Base-by-base conservation (phyloP, 1,140 invertebrate genomes). In the Caenorhabditis latens region DNA sequence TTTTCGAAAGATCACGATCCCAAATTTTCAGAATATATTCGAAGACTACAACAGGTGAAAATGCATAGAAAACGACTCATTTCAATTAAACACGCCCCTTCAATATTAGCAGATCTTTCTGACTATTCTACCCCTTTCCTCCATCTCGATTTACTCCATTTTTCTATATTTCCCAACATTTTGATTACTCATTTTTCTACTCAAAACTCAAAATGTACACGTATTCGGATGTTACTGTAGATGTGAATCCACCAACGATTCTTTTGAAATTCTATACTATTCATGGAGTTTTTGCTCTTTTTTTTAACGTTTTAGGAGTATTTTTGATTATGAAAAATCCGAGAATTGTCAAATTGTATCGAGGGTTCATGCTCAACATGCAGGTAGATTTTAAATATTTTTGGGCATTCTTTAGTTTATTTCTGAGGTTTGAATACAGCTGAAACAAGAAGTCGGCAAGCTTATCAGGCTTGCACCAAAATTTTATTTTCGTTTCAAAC, bases 301-400 rank as follows among this genome's bases (percentile, higher is more conserved):
- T 71, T 71, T 71, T 71, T 40, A 71, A 71, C 16, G 46, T 71
- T 71, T 46, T 71, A 19, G 65, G 65, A 14, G 42, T 71, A 2
- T 43, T 71, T 46, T 42, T 71, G 9, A 71, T 71, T 46, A 43
- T 71, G 42, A 71, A 71, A 71, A 71, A 71, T 71, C 65, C 65
- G 0, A 43, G 42, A 46, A 71, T 71, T 6, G 65, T 71, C 11
- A 71, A 43, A 71, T 19, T 71, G 16, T 71, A 71, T 71, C 40
- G 42, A 71, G 42, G 42, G 46, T 71, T 71, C 19, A 71, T 71
- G 65, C 8, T 71, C 11, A 71, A 71, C 19, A 71, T 71, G 65
- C 65, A 71, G 65, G 65, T 71, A 46, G 46, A 46, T 4, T 61
- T 61, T 21, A 4, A 14, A 46, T 14, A 32, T 58, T 58, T n/a